Evolutionary conservation across 2,888 invertebrate genomes (phyloP).

Genomic region (Agrochola circellaris): DNA sequence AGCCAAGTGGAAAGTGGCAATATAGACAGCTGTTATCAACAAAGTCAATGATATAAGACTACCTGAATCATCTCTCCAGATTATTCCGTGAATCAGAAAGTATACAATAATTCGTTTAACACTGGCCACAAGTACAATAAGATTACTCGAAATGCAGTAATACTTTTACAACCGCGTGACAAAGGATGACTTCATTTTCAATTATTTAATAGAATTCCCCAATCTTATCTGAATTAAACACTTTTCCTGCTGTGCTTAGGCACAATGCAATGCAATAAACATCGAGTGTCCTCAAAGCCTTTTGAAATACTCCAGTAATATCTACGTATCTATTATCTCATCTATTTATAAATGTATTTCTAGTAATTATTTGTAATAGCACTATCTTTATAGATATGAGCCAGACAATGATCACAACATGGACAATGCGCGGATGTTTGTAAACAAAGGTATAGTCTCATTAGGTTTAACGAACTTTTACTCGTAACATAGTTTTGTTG

Average conservation of each 20-base stretch:
- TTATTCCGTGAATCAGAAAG: constrained; percentile 42
- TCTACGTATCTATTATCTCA: constrained; percentile 36
- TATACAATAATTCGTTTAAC: constrained; percentile 39
- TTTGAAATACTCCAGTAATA: constrained; percentile 38
- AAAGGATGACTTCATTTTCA: constrained; percentile 10
- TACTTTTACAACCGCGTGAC: constrained; percentile 31
- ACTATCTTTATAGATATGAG: constrained; percentile 32
- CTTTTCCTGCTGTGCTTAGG: constrained; percentile 10
- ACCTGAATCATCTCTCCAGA: constrained; percentile 33
- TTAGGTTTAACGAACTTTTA: constrained; percentile 24
- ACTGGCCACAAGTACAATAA: constrained; percentile 15
- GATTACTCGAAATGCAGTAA: constrained; percentile 43
- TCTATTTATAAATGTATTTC: constrained; percentile 49
- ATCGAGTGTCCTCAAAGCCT: constrained; percentile 33
- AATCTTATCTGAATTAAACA: constrained; percentile 24
- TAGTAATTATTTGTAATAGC: constrained; percentile 36
- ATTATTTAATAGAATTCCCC: constrained; percentile 19
- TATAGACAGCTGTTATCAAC: constrained; percentile 20
- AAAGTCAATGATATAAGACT: constrained; percentile 16
- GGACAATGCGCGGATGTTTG: constrained; percentile 28
- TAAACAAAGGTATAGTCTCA: constrained; percentile 29
- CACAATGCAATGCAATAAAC: constrained; percentile 5
- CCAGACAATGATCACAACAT: constrained; percentile 31
- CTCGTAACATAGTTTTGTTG: background rate
- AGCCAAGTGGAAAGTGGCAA: background rate